Base-by-base conservation (phyloP, 2,797 vertebrate species). In the Premnoplex brunnescens region DNA sequence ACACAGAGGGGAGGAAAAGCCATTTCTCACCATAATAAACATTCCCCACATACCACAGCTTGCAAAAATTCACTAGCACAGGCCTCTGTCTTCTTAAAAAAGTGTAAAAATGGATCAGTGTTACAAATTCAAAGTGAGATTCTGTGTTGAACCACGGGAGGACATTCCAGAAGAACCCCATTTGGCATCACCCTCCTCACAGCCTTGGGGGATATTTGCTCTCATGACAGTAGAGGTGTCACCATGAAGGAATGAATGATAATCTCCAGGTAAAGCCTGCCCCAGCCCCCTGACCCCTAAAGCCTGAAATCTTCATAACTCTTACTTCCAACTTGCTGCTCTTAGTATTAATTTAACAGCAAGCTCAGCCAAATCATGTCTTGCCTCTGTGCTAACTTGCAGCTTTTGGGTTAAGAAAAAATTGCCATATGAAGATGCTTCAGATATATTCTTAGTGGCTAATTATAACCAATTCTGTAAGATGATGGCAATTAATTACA, bases 401-500 rank as follows among this genome's bases (percentile, higher is more conserved):
- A 84, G 49, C 9, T 79, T 66, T 82, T n/a, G 28, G 43, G 43
- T 19, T 51, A 54, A 54, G 32, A 20, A 89, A 84, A 62, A 22
- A 6, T 22, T 59, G 41, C 32, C 36, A 39, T 23, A 30, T 43
- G 56, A 82, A 86, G 48, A 59, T 75, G 32, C 74, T 91, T 74
- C 44, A 58, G 72, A 74, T 62, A 43, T 46, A 89, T n/a, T 94
- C 74, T 62, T 94, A 90, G 78, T 63, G 74, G 44, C 51, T 95
- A 73, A 84, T 88, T 86, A 95, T 41, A 89, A 73, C 48, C 20
- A 78, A 44, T 92, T 85, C 36, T 62, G n/a, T 78, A 55, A 89
- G 71, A 76, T 79, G 44, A 79, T 27, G 41, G 71, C 75, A 91
- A 90, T 91, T 96, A 86, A 89, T 95, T 90, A 73, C 44, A 89